phyloP scores from a whole-genome alignment of 1,140 invertebrate species.

The Cydia pomonella region DNA sequence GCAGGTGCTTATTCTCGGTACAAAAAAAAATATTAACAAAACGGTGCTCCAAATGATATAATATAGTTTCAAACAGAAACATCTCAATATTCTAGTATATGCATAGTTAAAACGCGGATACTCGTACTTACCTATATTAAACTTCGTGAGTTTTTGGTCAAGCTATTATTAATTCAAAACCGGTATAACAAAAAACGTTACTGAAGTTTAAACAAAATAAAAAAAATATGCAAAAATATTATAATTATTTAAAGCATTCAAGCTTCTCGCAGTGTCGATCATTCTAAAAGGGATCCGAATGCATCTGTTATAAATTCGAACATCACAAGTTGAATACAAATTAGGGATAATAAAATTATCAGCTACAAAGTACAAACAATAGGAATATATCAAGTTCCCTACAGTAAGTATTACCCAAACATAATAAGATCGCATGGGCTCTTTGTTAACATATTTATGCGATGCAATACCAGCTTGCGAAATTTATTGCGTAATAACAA shows the following conservation, averaged over 20 bases:
- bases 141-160: too few relatives aligned
- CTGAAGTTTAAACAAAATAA: too few relatives aligned
- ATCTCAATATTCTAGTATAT: too few relatives aligned
- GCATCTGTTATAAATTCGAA: background rate
- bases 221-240: too few relatives aligned
- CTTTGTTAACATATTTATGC: constrained; percentile 41
- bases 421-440: constrained; percentile 29
- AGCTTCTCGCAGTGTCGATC: too few relatives aligned
- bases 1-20: constrained; percentile 19
- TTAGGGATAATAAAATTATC: constrained; percentile 19
- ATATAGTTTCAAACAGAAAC: background rate
- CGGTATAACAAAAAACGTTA: too few relatives aligned
- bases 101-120: too few relatives aligned
- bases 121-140: too few relatives aligned
- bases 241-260: too few relatives aligned
- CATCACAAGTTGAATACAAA: background rate
- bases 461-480: constrained; percentile 40
- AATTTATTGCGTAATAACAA: constrained; percentile 50
- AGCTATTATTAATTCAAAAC: too few relatives aligned
- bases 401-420: constrained; percentile 5
- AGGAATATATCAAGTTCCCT: constrained; percentile 6
- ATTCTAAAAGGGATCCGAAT: too few relatives aligned
- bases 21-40: constrained; percentile 18
- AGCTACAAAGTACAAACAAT: constrained; percentile 7
- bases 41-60: background rate